A percentile compares a stretch with the other conserved stretches of the same genome.
phyloP scores from a whole-genome alignment of 2,888 invertebrate genomes.

The Trachelus iudaicus region DNA sequence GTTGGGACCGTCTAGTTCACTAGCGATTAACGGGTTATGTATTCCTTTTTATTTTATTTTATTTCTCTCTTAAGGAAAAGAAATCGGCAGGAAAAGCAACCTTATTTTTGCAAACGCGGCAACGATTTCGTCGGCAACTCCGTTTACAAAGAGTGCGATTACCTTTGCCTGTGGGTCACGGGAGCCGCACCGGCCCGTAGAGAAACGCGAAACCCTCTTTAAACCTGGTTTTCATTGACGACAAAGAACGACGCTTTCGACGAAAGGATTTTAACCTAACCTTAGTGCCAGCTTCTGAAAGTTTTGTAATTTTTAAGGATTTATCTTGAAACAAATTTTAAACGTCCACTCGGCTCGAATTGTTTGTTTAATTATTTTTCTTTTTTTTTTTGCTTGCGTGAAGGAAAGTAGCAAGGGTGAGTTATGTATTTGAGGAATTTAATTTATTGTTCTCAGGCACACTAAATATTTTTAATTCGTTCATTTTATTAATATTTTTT shows the following conservation, averaged over 20 bases:
- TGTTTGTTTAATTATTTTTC: neutral
- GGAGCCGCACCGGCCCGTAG: neutral
- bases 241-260: neutral
- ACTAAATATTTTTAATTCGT: neutral
- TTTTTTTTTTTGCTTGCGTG: neutral
- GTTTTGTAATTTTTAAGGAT: neutral
- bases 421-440: neutral
- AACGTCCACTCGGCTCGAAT: neutral
- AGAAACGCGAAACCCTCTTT: neutral
- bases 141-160: slow-evolving; percentile 5
- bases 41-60: neutral
- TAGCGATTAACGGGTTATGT: neutral
- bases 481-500: neutral
- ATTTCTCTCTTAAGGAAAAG: neutral
- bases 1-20: neutral
- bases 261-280: neutral
- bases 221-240: neutral
- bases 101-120: neutral
- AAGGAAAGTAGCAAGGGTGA: neutral
- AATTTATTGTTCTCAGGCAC: neutral
- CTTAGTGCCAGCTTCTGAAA: neutral
- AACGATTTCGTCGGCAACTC: neutral
- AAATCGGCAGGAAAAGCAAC: neutral
- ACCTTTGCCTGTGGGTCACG: slow-evolving; percentile 7
- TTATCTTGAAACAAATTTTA: neutral